Evolutionary conservation across 2,797 vertebrate species (phyloP).

Genomic region (Tauraco hartlaubi): DNA sequence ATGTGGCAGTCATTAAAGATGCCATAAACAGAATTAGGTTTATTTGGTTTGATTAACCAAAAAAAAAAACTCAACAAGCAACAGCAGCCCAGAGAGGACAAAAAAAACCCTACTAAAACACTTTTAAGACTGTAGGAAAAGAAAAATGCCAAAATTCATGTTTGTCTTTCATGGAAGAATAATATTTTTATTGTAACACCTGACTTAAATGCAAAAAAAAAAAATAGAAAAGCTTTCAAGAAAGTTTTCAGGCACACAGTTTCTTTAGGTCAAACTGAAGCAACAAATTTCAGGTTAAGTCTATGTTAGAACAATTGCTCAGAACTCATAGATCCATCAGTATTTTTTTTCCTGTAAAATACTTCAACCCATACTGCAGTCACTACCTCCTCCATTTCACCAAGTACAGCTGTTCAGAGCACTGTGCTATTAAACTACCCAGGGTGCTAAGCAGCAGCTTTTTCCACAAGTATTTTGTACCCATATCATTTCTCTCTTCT

Average conservation of each 20-base stretch:
- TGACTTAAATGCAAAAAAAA: not conserved
- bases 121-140: not conserved
- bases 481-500: not conserved
- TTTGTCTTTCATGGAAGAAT: not conserved
- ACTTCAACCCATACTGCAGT: not conserved
- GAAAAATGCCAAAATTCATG: not conserved
- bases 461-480: not conserved
- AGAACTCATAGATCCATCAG: not conserved
- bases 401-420: rapidly evolving
- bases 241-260: not conserved
- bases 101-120: not conserved
- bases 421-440: not conserved
- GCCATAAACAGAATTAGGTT: not conserved
- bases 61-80: not conserved
- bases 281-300: not conserved
- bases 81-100: not conserved
- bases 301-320: not conserved
- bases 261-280: not conserved
- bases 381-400: not conserved
- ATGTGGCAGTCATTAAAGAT: not conserved
- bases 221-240: not conserved
- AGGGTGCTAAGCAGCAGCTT: not conserved
- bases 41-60: not conserved
- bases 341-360: not conserved
- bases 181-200: not conserved